Evolutionary conservation across 2,888 invertebrate genomes (phyloP), one percentile per base, ranked within the genome.

Genomic region (Thalpophila matura): DNA sequence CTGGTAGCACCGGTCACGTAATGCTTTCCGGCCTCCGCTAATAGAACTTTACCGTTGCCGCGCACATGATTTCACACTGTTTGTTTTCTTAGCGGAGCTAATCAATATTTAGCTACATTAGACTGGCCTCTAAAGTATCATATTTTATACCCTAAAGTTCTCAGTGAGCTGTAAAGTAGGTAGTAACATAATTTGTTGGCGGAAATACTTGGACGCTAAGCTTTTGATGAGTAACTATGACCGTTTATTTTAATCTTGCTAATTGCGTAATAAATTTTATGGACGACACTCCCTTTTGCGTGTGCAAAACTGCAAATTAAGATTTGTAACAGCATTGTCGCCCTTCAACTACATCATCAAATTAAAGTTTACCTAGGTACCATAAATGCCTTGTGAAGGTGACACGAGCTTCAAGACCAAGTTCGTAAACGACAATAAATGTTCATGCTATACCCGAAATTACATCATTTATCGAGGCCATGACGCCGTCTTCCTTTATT

Each of bases 11-110:
- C 85, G 78, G 87, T 87, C 87, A 89, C 88, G 88, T 87, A 86
- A 88, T 85, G 84, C 74, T 88, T 88, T 91, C 91, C 91, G 88
- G 89, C 80, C 80, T 75, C 81, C 74, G 81, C 80, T 87, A 85
- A 89, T 89, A 86, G 81, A 86, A 83, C 83, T 86, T 80, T 86
- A 87, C 89, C 89, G 88, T 88, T 89, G 79, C 75, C 20, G 29
- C 37, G 24, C 60, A 67, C 37, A 63, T 60, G 58, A 68, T 61
- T 56, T 51, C 53, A 43, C 51, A 69, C 47, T 67, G 53, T 56
- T 59, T 56, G 61, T 73, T 73, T 74, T 61, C 61, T 54, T 54
- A 54, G 40, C 49, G 18, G 6, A 37, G 56, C 38, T 62, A 51
- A 76, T 76, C 59, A 47, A 53, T 49, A 50, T 43, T 45, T 67